Evolutionary conservation across 2,797 vertebrate species (phyloP).

Genomic region (Sparus aurata): DNA sequence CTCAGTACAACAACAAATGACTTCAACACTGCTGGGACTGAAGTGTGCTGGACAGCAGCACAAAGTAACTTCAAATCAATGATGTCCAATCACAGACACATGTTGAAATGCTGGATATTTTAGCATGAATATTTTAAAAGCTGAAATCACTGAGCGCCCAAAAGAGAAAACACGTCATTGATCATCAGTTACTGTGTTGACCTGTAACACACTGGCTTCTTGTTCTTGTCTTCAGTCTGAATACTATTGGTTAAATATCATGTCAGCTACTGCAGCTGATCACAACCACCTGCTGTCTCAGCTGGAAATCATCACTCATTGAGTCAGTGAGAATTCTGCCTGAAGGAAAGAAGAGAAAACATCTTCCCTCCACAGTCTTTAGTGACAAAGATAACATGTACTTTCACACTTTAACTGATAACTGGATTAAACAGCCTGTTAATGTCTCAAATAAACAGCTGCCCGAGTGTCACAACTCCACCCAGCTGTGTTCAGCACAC

Average conservation of each 20-base stretch:
- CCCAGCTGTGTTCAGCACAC: slow-evolving; percentile 15
- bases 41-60: slow-evolving; percentile 2
- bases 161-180: neutral
- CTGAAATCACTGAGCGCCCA: neutral
- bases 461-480: neutral
- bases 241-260: too few species aligned
- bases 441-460: slow-evolving; percentile 14
- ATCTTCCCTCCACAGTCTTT: neutral
- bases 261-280: too few species aligned
- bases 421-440: slow-evolving; percentile 6
- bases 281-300: too few species aligned
- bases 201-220: neutral
- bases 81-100: neutral
- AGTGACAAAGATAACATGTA: slow-evolving; percentile 2
- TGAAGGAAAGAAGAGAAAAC: neutral
- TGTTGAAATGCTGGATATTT: neutral
- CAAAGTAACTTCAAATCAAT: too few species aligned
- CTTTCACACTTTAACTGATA: slow-evolving; percentile 12
- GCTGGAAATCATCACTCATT: too few species aligned
- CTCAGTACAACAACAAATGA: neutral
- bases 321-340: neutral
- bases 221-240: neutral
- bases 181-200: neutral
- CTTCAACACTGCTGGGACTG: neutral
- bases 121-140: slow-evolving; percentile 16